These are phyloP conservation scores for Parochlus steinenii DNA, from an alignment of 2,888 invertebrate genomes.

Conservation along the genomic window DNA sequence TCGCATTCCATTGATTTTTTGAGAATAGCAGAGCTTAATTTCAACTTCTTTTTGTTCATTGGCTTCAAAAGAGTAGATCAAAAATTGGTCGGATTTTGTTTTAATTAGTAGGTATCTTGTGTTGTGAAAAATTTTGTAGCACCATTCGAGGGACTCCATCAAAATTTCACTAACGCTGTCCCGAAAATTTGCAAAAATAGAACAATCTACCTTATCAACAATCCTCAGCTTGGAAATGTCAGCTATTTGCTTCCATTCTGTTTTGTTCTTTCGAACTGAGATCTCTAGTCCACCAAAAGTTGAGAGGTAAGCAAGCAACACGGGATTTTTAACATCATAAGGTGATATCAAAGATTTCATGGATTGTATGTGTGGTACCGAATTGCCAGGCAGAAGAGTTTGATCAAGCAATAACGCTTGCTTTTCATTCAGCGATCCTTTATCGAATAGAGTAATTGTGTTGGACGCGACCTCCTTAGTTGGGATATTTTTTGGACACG, in stretches of 20 bases:
- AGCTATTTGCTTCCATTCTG: no score
- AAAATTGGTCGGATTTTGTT: constrained; percentile 1
- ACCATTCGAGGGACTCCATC: constrained; percentile 6
- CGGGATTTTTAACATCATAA: not conserved
- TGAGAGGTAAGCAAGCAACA: not conserved
- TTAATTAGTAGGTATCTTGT: not conserved
- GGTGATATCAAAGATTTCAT: not conserved
- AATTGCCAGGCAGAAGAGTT: constrained; percentile 1
- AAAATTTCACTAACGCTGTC: not conserved
- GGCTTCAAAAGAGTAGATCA: not conserved
- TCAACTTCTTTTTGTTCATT: not conserved
- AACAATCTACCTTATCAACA: not conserved
- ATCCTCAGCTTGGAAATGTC: constrained; percentile 1
- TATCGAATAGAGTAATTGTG: no score
- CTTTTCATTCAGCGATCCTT: no score
- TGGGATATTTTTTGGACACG: no score
- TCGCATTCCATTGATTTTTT: not conserved
- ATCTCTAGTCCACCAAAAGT: no score
- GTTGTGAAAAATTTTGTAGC: not conserved
- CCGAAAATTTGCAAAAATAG: no score
- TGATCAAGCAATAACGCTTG: constrained; percentile 6
- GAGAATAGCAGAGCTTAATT: no score
- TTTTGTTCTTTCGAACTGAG: no score
- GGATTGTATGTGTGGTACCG: not conserved
- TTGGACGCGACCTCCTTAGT: no score